phyloP scores from a whole-genome alignment of 1,140 invertebrate species.

The Tetranychus cinnabarinus region DNA sequence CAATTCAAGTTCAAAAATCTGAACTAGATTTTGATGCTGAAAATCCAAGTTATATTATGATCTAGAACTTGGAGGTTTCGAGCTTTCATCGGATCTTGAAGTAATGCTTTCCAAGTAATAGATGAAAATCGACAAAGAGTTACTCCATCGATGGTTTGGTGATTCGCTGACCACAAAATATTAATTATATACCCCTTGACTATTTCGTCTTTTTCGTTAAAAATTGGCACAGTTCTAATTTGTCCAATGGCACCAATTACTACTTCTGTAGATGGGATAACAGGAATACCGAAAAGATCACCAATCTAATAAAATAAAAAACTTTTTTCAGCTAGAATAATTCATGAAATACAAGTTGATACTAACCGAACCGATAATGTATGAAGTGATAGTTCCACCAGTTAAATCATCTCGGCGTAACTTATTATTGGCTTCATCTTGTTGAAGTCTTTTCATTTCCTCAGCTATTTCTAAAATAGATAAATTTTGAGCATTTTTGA shows the following conservation, averaged over 20 bases:
- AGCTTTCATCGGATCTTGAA: slow-evolving; percentile 51
- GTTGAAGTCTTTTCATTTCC: slow-evolving; percentile 58
- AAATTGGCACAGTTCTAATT: slow-evolving; percentile 62
- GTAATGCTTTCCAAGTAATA: slow-evolving; percentile 52
- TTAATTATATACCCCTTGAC: slow-evolving; percentile 48
- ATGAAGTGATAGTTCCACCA: slow-evolving; percentile 83
- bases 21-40: too few species aligned
- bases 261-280: slow-evolving; percentile 79
- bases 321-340: background rate
- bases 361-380: slow-evolving; percentile 87
- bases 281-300: slow-evolving; percentile 76
- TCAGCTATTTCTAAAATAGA: slow-evolving; percentile 55
- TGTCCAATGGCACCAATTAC: slow-evolving; percentile 79
- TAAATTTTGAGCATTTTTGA: slow-evolving; percentile 62
- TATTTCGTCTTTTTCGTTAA: slow-evolving; percentile 36
- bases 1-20: too few species aligned
- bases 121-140: slow-evolving; percentile 86
- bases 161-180: slow-evolving; percentile 84
- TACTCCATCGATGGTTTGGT: slow-evolving; percentile 86
- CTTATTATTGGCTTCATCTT: slow-evolving; percentile 41
- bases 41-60: too few species aligned
- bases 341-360: background rate
- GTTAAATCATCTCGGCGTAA: slow-evolving; percentile 49
- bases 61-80: too few species aligned
- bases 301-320: slow-evolving; percentile 41